Base-by-base conservation (phyloP, 1,140 invertebrate species). In the Hydropsyche tenuis region DNA sequence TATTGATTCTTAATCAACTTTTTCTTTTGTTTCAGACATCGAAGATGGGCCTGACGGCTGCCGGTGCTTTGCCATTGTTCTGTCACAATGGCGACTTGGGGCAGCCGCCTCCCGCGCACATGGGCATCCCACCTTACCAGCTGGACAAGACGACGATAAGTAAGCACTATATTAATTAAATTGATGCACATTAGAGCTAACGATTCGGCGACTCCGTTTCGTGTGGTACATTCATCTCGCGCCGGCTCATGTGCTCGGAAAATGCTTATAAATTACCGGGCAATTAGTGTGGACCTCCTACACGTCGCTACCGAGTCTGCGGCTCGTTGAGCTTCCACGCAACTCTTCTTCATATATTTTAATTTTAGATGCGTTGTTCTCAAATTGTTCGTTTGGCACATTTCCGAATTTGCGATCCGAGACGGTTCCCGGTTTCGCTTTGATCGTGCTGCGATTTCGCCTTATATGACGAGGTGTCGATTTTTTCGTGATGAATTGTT, bases 71-170 rank as follows among this genome's bases (percentile, higher is more conserved):
- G 73, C 92, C 93, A 20, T 93, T 96, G 83, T 96, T 97, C 86
- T 96, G 95, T 83, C 94, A 94, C 79, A 96, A 94, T 81, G 95
- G 95, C 51, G 90, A 93, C 79, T 85, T 94, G 78, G 89, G 93
- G 42, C 95, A 96, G 84, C 96, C 96, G 70, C 96, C 96, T 20
- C 96, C 96, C 12, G 96, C 96, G 77, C 96, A 98, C 83, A 98
- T 97, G 94, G 96, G 96, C 79, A 97, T 97, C 79, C 94, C 95
- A 72, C 94, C 96, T 51, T 96, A 97, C 84, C 93, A 96, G 82
- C 85, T 94, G 82, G 93, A 94, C 84, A 77, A 77, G 69, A 70
- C 75, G 80, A 87, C 85, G 69, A 88, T 90, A 83, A 89, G 89
- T 91, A n/a, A n/a, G n/a, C n/a, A n/a, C n/a, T n/a, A 85, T 90